A percentile compares a stretch with the other conserved stretches of the same genome.
These are phyloP conservation scores for Trachelus tabidus DNA, from an alignment of 2,888 invertebrate genomes.

Conservation along the genomic window DNA sequence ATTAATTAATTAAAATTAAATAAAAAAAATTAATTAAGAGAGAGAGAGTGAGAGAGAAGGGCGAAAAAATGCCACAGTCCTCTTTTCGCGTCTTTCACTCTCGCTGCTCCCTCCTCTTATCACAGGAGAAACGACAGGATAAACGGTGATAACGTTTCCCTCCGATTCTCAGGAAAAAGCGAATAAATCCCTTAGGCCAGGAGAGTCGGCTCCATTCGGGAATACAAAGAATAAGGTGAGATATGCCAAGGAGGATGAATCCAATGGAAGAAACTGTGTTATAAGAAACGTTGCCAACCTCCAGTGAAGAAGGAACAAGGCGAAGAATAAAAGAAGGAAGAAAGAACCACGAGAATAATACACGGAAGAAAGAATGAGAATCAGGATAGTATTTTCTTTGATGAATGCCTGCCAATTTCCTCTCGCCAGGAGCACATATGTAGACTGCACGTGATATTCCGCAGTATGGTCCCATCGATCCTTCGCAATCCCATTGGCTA, in stretches of 20 bases:
- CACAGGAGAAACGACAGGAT: conserved; percentile 19
- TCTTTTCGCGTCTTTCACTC: not conserved
- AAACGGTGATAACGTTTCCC: conserved; percentile 9
- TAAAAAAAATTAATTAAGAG: too few relatives aligned
- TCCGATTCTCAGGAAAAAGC: not conserved
- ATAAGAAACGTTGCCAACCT: not conserved
- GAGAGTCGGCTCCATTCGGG: not conserved
- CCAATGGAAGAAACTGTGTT: not conserved
- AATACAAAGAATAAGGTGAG: conserved; percentile 22
- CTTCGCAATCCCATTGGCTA: conserved; percentile 15
- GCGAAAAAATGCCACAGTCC: not conserved
- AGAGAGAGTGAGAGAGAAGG: too few relatives aligned
- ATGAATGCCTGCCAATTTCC: conserved; percentile 3
- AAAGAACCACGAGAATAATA: not conserved
- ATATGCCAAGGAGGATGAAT: not conserved
- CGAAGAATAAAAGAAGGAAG: not conserved
- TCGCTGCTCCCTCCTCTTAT: conserved; percentile 19
- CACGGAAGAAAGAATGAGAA: not conserved
- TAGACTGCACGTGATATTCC: conserved; percentile 20
- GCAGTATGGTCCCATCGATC: conserved; percentile 19
- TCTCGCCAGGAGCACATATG: not conserved
- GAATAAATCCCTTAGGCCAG: not conserved
- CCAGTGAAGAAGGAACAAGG: not conserved
- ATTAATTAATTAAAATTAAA: too few relatives aligned
- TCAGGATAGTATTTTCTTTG: not conserved